phyloP scores from a whole-genome alignment of 2,888 invertebrate species.

The Ischnura elegans region DNA sequence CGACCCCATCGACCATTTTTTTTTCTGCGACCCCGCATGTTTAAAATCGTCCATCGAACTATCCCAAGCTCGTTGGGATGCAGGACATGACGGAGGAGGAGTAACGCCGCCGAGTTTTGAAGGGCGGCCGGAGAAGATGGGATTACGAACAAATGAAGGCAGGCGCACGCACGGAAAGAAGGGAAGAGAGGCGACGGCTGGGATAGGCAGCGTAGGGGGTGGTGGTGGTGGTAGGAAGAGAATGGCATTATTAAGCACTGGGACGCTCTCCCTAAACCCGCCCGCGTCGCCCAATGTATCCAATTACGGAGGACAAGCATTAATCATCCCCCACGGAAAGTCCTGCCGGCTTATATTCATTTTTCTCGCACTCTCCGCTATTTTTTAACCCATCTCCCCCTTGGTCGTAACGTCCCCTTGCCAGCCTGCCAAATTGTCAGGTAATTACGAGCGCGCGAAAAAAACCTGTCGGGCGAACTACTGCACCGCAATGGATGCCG shows the following conservation, averaged over 20 bases:
- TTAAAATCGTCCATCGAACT: too few relatives aligned
- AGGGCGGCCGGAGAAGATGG: background rate
- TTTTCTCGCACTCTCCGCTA: too few relatives aligned
- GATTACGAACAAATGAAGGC: slow-evolving; percentile 35
- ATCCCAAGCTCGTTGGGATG: too few relatives aligned
- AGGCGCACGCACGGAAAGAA: background rate
- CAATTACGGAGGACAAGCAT: slow-evolving; percentile 27
- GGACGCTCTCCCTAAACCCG: background rate
- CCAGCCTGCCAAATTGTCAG: background rate
- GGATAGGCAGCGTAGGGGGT: too few relatives aligned
- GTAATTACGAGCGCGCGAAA: background rate
- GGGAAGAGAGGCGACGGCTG: too few relatives aligned
- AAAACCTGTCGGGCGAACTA: background rate
- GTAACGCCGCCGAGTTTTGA: slow-evolving; percentile 47
- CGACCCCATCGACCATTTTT: too few relatives aligned
- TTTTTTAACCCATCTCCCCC: background rate
- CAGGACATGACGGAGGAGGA: background rate
- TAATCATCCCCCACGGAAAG: background rate
- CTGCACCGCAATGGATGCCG: background rate
- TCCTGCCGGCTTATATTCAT: background rate
- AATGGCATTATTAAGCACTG: slow-evolving; percentile 8
- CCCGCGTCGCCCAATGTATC: background rate
- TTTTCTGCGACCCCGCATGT: too few relatives aligned
- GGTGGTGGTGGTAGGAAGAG: background rate
- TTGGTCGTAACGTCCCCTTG: background rate